A percentile compares a stretch with the other conserved stretches of the same genome.
phyloP scores from a whole-genome alignment of 2,113 vertebrate species.

The Eretmochelys imbricata region DNA sequence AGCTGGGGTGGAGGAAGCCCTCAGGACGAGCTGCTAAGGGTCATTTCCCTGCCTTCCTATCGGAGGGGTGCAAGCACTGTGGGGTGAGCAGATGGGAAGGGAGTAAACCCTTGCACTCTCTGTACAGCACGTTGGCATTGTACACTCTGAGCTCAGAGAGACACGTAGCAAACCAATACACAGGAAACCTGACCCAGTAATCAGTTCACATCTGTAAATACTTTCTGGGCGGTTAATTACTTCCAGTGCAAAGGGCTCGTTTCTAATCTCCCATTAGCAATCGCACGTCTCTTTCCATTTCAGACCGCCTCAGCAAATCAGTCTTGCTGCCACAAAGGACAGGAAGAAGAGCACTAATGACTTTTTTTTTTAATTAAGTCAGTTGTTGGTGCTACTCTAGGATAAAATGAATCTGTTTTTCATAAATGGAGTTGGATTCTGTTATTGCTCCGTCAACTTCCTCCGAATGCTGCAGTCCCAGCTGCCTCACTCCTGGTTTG shows the following conservation, averaged over 20 bases:
- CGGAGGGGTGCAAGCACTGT: background rate
- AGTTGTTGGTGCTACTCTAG: background rate
- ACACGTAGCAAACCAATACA: background rate
- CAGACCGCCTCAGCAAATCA: slow-evolving; percentile 13
- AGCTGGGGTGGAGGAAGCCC: background rate
- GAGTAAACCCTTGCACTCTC: background rate
- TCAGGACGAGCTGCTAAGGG: background rate
- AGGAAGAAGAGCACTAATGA: slow-evolving; percentile 11
- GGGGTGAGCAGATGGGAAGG: background rate
- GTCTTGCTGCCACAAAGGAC: slow-evolving; percentile 34
- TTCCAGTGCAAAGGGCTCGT: slow-evolving; percentile 38
- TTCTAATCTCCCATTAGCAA: slow-evolving; percentile 44
- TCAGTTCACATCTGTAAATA: background rate
- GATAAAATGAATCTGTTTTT: background rate
- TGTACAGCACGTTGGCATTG: background rate
- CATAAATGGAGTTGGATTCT: slow-evolving; percentile 12
- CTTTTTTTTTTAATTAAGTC: slow-evolving; percentile 58
- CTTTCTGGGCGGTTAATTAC: slow-evolving; percentile 56
- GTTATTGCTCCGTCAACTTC: background rate
- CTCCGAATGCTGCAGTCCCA: fast-evolving
- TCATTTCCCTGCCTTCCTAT: background rate
- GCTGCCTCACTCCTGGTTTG: fast-evolving
- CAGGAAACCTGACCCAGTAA: background rate
- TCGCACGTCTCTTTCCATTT: slow-evolving; percentile 36
- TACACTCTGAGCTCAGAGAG: background rate